Conservation (phyloP, 2,888 invertebrate species). For the Watsonalla binaria region DNA sequence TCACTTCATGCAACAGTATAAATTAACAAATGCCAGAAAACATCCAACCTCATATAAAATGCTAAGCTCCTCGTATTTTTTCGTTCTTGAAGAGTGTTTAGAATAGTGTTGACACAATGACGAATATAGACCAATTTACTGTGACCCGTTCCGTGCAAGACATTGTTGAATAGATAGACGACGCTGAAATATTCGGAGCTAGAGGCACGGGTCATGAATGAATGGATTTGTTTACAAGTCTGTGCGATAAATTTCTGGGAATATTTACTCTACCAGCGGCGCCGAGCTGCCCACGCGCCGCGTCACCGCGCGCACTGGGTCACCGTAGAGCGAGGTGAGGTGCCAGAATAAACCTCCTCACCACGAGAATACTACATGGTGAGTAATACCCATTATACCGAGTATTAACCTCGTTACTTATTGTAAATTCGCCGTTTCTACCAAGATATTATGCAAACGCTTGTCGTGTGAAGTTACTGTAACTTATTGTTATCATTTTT, state of each 20-base stretch:
- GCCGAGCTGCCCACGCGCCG: conserved; percentile 50
- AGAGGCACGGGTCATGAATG: conserved; percentile 57
- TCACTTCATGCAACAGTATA: not conserved
- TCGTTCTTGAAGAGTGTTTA: conserved; percentile 21
- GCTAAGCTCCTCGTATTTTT: conserved; percentile 19
- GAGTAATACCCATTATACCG: conserved; percentile 5
- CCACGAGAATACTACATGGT: conserved; percentile 6
- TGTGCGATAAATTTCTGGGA: conserved; percentile 61
- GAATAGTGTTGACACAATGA: conserved; percentile 35
- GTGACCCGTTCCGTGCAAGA: conserved; percentile 27
- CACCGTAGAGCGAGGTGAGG: conserved; percentile 19
- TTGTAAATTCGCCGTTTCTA: conserved; percentile 3
- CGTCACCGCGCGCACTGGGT: conserved; percentile 28
- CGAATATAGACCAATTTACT: conserved; percentile 33
- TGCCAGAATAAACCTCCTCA: conserved; percentile 4
- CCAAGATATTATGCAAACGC: not conserved
- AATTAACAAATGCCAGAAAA: not conserved
- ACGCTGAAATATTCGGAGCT: conserved; percentile 21
- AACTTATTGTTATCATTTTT: not conserved
- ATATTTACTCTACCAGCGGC: conserved; percentile 62
- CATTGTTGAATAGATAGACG: conserved; percentile 21
- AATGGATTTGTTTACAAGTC: conserved; percentile 46
- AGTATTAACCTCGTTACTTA: not conserved
- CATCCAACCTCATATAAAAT: not conserved
- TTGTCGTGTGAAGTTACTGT: not conserved